A percentile compares a stretch with the other conserved stretches of the same genome.
phyloP scores from a whole-genome alignment of 2,888 invertebrate species.

The Parelbella ahira region DNA sequence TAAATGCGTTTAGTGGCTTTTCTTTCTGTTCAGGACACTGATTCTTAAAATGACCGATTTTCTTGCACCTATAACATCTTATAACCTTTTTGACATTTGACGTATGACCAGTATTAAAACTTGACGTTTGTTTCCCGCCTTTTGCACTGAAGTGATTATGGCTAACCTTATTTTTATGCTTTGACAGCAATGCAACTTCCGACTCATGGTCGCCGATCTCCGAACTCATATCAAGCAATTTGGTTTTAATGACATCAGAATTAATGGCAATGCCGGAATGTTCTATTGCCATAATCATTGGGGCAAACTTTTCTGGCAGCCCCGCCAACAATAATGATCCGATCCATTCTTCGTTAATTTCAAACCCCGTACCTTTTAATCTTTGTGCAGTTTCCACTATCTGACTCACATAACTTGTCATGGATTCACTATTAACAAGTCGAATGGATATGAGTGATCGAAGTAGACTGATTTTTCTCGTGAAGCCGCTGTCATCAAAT shows the following conservation, averaged over 20 bases:
- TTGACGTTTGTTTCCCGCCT: too few relatives aligned
- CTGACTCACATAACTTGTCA: constrained; percentile 8
- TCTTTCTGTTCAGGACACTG: constrained; percentile 20
- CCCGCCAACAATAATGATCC: constrained; percentile 29
- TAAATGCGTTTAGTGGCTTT: constrained; percentile 21
- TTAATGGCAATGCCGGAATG: constrained; percentile 5
- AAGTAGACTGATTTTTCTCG: not conserved
- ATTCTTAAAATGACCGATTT: constrained; percentile 26
- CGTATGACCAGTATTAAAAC: too few relatives aligned
- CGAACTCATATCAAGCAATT: not conserved
- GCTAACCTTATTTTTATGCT: not conserved
- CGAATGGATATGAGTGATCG: not conserved
- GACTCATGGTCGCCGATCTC: not conserved
- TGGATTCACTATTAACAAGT: not conserved
- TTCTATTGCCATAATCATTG: constrained; percentile 29
- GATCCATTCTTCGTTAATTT: constrained; percentile 29
- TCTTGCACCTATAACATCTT: constrained; percentile 3
- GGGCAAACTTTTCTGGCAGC: constrained; percentile 25
- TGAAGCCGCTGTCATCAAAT: constrained; percentile 1
- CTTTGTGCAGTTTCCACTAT: constrained; percentile 27
- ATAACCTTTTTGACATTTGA: constrained; percentile 1
- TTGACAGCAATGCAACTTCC: not conserved
- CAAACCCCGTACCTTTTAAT: constrained; percentile 28
- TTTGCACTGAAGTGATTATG: not conserved
- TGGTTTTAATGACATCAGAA: not conserved